Evolutionary conservation across 2,797 vertebrate species (phyloP).

Genomic region (Ciconia nigra): DNA sequence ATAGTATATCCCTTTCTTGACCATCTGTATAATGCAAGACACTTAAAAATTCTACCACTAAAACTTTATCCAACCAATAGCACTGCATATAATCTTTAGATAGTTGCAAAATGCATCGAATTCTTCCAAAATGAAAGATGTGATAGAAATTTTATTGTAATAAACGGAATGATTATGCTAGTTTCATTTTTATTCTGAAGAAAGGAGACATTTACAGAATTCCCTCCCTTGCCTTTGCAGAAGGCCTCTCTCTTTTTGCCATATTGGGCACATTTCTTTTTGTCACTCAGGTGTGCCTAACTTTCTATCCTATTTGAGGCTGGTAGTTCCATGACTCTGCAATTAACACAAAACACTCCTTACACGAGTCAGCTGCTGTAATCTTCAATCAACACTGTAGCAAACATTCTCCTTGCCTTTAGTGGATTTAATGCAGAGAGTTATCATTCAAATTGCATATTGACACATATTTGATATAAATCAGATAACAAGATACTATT

Average conservation of each 20-base stretch:
- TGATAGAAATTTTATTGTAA: background rate
- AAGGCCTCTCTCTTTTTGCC: background rate
- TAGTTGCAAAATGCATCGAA: background rate
- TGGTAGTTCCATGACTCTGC: background rate
- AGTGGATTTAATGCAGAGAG: background rate
- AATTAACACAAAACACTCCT: background rate
- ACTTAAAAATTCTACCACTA: background rate
- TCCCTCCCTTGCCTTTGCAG: background rate
- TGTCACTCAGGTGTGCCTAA: background rate
- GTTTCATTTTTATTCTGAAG: background rate
- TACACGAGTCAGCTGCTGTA: background rate
- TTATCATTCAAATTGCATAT: background rate
- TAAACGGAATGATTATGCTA: background rate
- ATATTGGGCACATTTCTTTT: background rate
- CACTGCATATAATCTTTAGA: background rate
- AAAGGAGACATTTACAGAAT: background rate
- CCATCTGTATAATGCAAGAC: background rate
- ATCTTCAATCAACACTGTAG: background rate
- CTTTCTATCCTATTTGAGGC: background rate
- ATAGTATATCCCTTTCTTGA: background rate
- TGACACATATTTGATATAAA: background rate
- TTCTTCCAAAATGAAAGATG: background rate
- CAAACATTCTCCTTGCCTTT: background rate
- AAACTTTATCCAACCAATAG: background rate
- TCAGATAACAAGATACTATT: slow-evolving; percentile 35